Conservation (phyloP, 2,888 invertebrate genomes). For the Mythimna pallens region DNA sequence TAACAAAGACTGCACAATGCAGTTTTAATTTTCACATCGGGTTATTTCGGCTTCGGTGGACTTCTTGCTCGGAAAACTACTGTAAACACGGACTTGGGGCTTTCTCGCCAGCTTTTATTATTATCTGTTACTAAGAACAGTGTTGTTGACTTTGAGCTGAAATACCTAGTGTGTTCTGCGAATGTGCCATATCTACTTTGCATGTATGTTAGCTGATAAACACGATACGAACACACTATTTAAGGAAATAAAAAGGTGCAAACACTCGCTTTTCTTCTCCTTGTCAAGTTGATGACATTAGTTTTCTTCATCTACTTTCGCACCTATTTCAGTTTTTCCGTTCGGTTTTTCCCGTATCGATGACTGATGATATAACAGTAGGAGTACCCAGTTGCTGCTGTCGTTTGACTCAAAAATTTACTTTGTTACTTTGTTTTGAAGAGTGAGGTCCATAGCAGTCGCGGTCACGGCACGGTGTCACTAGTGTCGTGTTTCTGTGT, state of each 20-base stretch:
- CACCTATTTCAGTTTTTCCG: too few species aligned
- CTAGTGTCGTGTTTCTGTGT: constrained; percentile 51
- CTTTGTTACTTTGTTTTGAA: background rate
- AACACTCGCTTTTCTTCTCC: background rate
- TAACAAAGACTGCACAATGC: constrained; percentile 64
- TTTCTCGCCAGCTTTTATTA: background rate
- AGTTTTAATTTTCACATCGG: constrained; percentile 72
- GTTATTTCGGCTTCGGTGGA: constrained; percentile 69
- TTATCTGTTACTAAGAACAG: background rate
- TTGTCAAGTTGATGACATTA: too few species aligned
- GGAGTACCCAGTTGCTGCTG: too few species aligned
- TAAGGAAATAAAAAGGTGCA: background rate
- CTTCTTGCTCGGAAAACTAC: constrained; percentile 50
- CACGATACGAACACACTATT: background rate
- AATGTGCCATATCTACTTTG: background rate
- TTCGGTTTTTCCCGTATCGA: background rate
- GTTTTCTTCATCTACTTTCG: too few species aligned
- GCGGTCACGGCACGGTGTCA: constrained; percentile 25
- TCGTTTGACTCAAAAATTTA: background rate
- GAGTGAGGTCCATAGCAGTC: constrained; percentile 32
- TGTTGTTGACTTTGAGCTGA: background rate
- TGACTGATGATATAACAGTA: background rate
- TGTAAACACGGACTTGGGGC: constrained; percentile 30
- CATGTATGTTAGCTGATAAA: background rate
- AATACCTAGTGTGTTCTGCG: background rate